Percentiles rank a stretch among this genome's conserved stretches.
Evolutionary conservation across 2,113 vertebrate species (phyloP).

Genomic region (Sinocyclocheilus anshuiensis): DNA sequence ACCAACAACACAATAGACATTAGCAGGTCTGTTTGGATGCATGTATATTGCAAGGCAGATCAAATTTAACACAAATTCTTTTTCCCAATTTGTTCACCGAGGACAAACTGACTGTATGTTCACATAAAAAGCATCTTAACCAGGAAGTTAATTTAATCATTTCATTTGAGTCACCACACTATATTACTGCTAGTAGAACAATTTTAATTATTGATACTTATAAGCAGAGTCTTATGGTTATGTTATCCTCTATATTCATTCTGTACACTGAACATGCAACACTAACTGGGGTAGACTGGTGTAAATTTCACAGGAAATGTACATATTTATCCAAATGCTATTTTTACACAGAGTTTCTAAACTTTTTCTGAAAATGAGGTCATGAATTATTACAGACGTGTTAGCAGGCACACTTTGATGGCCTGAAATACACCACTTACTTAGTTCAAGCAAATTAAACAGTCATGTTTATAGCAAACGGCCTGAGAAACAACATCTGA

Average conservation of each 20-base stretch:
- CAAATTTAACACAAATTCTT: not conserved
- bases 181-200: too few species aligned
- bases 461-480: too few species aligned
- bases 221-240: too few species aligned
- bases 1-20: not conserved
- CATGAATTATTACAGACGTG: not conserved
- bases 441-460: not conserved
- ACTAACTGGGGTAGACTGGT: not conserved
- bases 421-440: not conserved
- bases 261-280: not conserved
- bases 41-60: not conserved
- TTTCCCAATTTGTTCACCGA: not conserved
- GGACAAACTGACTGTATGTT: not conserved
- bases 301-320: not conserved
- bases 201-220: too few species aligned
- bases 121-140: not conserved
- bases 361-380: not conserved
- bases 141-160: not conserved
- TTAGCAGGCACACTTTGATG: not conserved
- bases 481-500: not conserved
- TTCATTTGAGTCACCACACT: not conserved
- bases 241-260: too few species aligned
- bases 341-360: not conserved
- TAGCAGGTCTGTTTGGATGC: not conserved
- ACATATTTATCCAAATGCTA: not conserved